Base-by-base conservation (phyloP, 2,888 invertebrate species). In the Agrotis segetum region DNA sequence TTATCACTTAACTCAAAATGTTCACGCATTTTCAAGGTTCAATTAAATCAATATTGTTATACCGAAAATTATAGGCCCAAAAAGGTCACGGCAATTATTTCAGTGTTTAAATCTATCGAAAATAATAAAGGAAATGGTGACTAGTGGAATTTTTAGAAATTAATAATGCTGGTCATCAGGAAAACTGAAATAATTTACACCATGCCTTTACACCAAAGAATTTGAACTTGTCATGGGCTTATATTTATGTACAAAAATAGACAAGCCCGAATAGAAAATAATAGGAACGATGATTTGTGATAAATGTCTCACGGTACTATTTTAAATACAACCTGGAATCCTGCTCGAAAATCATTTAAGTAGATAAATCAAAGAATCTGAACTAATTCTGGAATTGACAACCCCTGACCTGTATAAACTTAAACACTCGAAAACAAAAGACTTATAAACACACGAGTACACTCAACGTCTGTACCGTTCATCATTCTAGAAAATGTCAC, bases 381-480 rank as follows among this genome's bases (percentile, higher is more conserved):
- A 70, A 66, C 24, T 60, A n/a, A 65, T 60, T 64, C 67, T 77
- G 71, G 13, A 58, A 75, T 71, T 70, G 70, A 82, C 65, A 80
- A 65, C 29, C 49, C 55, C 74, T 86, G 87, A 89, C 89, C 77
- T 84, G 69, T 64, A 82, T 88, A 87, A 90, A 88, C 87, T 88
- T 86, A 84, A 87, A 87, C 77, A 76, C 67, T 80, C 49, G 13
- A 71, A 83, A 80, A 83, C 78, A 81, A 84, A 82, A 84, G 81
- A 78, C 83, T 89, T 81, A 72, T 82, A 88, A 90, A 90, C 89
- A 92, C 91, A 90, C 89, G 89, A 89, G 90, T 85, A 87, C 88
- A 87, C 92, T 94, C 84, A 80, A 90, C 82, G 91, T 89, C 91
- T 88, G 84, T 81, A 83, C 89, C 90, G 93, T 92, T 92, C 91